These are phyloP conservation scores for Upupa epops DNA, from an alignment of 2,113 vertebrate species.

Conservation along the genomic window DNA sequence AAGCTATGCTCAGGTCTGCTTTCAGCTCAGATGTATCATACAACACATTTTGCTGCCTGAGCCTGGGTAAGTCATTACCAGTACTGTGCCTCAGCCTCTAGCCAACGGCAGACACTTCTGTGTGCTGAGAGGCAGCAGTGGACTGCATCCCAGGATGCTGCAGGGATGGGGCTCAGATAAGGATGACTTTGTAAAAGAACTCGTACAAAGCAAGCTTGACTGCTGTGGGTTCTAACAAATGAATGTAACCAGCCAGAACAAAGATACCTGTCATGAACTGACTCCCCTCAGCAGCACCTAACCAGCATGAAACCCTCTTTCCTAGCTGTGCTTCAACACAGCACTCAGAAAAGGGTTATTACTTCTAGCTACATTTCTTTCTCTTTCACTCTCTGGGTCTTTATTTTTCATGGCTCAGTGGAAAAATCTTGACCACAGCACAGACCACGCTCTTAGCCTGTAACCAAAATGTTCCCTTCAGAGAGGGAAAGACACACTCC, in stretches of 20 bases:
- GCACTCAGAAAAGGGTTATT: not conserved
- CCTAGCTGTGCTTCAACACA: not conserved
- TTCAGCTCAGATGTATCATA: not conserved
- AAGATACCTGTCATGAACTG: not conserved
- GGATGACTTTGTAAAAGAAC: not conserved
- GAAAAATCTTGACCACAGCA: not conserved
- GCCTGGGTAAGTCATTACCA: not conserved
- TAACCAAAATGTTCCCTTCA: not conserved
- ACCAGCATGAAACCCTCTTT: not conserved
- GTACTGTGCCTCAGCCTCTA: not conserved
- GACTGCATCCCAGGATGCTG: not conserved
- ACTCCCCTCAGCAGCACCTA: not conserved
- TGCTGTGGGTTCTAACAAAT: not conserved
- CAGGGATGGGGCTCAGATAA: not conserved
- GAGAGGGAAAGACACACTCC: not conserved
- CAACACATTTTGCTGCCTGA: not conserved
- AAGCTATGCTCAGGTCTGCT: not conserved
- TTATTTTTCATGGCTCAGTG: not conserved
- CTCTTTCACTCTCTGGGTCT: not conserved
- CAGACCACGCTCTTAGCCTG: not conserved
- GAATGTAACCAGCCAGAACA: not conserved
- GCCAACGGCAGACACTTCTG: not conserved
- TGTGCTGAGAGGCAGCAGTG: not conserved
- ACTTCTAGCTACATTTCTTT: not conserved
- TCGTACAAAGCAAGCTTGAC: not conserved